phyloP scores from a whole-genome alignment of 1,140 invertebrate genomes.

The Heliconius congener region DNA sequence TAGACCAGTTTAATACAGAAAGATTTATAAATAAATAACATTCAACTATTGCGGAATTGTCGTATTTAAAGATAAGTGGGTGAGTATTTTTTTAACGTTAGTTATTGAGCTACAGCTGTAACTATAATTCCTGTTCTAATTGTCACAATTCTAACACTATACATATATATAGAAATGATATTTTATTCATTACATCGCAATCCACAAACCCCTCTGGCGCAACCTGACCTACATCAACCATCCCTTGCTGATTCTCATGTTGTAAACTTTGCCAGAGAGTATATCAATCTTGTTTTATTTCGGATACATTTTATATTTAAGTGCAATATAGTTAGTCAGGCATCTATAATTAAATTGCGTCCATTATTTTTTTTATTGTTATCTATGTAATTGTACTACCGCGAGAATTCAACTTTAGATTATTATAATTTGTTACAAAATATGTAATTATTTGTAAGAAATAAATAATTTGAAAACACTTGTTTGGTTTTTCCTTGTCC shows the following conservation, averaged over 20 bases:
- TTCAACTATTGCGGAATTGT: too few relatives aligned
- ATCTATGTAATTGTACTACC: neutral
- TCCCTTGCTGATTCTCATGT: constrained; percentile 7
- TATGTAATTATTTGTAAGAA: neutral
- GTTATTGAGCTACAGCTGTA: too few relatives aligned
- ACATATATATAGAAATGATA: constrained; percentile 1
- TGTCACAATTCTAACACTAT: neutral
- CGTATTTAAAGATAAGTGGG: too few relatives aligned
- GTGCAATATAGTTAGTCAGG: neutral
- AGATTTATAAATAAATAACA: too few relatives aligned
- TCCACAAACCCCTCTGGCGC: neutral
- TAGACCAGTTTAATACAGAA: too few relatives aligned
- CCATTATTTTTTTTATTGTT: neutral
- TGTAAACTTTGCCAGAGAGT: neutral
- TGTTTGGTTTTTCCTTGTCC: constrained; percentile 39
- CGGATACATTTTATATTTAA: neutral
- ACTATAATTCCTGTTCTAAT: neutral
- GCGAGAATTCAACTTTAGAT: neutral
- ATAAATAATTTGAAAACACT: constrained; percentile 16
- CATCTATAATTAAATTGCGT: neutral
- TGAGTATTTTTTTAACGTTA: too few relatives aligned
- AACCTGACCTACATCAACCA: constrained; percentile 18
- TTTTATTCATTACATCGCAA: constrained; percentile 9
- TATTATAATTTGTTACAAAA: neutral
- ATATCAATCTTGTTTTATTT: constrained; percentile 12